phyloP scores from a whole-genome alignment of 2,888 invertebrate genomes.

The Lepidochrysops patricia region DNA sequence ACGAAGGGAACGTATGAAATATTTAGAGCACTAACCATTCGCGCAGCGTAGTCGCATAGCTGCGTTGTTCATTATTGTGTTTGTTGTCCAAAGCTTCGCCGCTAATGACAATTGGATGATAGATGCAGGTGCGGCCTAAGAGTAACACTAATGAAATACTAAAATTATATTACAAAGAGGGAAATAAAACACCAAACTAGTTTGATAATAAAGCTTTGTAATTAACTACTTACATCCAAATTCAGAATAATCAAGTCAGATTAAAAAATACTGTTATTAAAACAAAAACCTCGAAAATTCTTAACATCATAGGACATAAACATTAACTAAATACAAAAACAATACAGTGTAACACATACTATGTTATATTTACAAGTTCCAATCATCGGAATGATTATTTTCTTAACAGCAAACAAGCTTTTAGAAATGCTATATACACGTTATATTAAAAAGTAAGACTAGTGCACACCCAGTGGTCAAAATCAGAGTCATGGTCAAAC shows the following conservation, averaged over 20 bases:
- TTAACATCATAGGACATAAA: constrained; percentile 5
- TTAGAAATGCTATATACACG: constrained; percentile 11
- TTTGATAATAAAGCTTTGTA: constrained; percentile 12
- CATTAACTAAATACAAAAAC: constrained; percentile 11
- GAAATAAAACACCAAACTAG: background rate
- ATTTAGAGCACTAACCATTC: too few relatives aligned
- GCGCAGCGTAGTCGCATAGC: too few relatives aligned
- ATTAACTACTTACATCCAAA: constrained; percentile 15
- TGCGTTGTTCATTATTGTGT: too few relatives aligned
- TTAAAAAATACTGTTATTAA: constrained; percentile 14
- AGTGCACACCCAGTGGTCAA: constrained; percentile 13
- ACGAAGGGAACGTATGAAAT: too few relatives aligned
- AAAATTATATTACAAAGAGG: background rate
- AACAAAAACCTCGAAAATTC: constrained; percentile 14
- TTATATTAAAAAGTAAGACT: constrained; percentile 13
- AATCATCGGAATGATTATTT: constrained; percentile 16
- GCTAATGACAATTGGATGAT: too few relatives aligned
- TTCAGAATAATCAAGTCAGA: constrained; percentile 9
- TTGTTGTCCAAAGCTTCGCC: too few relatives aligned
- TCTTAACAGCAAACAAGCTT: constrained; percentile 10
- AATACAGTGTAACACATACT: constrained; percentile 9
- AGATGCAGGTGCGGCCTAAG: too few relatives aligned
- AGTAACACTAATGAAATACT: too few relatives aligned
- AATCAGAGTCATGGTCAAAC: background rate
- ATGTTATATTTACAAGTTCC: constrained; percentile 15